phyloP scores from a whole-genome alignment of 2,113 vertebrate genomes.

The Trematocara variabile region DNA sequence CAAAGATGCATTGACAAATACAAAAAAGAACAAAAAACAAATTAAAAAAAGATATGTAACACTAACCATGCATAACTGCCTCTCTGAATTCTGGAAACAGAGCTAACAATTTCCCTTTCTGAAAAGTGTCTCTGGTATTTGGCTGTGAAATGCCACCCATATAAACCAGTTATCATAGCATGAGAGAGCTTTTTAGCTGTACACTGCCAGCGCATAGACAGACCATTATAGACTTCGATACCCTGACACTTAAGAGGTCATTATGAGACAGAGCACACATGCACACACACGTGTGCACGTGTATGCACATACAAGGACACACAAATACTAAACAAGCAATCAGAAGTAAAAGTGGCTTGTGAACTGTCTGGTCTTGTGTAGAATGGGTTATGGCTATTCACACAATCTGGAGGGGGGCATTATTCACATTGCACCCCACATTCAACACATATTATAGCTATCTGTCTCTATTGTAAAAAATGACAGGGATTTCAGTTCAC shows the following conservation, averaged over 20 bases:
- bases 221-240: constrained; percentile 56
- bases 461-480: constrained; percentile 59
- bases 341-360: constrained; percentile 26
- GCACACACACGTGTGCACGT: neutral
- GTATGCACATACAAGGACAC: neutral
- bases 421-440: constrained; percentile 52
- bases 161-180: constrained; percentile 50
- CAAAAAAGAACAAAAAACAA: neutral
- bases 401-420: constrained; percentile 42
- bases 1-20: neutral
- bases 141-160: constrained; percentile 41
- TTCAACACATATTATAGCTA: constrained; percentile 55
- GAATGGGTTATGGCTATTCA: constrained; percentile 54
- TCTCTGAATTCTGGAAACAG: constrained; percentile 24
- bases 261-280: constrained; percentile 12
- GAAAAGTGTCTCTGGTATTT: constrained; percentile 44
- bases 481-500: constrained; percentile 48
- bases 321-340: constrained; percentile 52
- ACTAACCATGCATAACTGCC: constrained; percentile 30
- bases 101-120: constrained; percentile 35
- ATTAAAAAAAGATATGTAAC: neutral
- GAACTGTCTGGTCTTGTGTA: constrained; percentile 40
- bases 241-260: constrained; percentile 48
- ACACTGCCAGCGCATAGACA: constrained; percentile 28
- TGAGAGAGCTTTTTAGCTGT: constrained; percentile 39